These are phyloP conservation scores for Metridium senile DNA, from an alignment of 92 coral and sea anemone genomes.

Conservation along the genomic window DNA sequence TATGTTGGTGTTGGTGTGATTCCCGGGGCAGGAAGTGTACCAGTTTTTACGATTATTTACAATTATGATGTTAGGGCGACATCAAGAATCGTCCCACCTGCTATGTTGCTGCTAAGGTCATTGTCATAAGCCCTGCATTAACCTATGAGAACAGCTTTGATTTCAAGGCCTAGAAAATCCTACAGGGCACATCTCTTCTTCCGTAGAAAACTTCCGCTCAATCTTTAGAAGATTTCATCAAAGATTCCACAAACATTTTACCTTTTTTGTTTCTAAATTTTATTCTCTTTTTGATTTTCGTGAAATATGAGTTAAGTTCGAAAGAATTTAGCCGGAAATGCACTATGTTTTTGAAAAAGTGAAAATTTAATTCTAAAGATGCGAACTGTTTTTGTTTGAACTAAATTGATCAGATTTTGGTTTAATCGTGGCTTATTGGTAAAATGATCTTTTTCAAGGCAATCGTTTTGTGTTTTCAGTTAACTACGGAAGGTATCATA, in stretches of 20 bases:
- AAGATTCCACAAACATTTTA: too few species aligned
- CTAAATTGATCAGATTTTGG: too few species aligned
- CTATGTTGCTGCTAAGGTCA: conserved; percentile 65
- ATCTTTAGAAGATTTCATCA: too few species aligned
- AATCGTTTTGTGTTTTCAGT: too few species aligned
- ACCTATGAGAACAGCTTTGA: conserved; percentile 2
- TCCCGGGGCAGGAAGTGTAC: conserved; percentile 6
- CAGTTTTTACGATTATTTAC: conserved; percentile 32
- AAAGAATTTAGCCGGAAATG: background rate
- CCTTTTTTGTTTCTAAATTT: too few species aligned
- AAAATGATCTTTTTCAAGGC: too few species aligned
- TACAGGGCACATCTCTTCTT: background rate
- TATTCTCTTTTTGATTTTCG: background rate
- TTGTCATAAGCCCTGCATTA: conserved; percentile 4
- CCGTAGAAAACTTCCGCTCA: background rate
- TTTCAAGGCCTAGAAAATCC: background rate
- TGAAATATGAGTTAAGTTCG: background rate
- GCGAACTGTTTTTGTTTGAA: background rate
- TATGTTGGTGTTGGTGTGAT: background rate
- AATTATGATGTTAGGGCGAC: conserved; percentile 41
- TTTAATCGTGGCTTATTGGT: too few species aligned
- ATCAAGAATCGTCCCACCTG: conserved; percentile 62
- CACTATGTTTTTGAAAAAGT: background rate
- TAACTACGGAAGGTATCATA: too few species aligned
- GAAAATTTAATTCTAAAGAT: background rate